Percentiles rank a stretch among this genome's conserved stretches.
Evolutionary conservation across 2,797 vertebrate genomes (phyloP).

Genomic region (Falco concolor): DNA sequence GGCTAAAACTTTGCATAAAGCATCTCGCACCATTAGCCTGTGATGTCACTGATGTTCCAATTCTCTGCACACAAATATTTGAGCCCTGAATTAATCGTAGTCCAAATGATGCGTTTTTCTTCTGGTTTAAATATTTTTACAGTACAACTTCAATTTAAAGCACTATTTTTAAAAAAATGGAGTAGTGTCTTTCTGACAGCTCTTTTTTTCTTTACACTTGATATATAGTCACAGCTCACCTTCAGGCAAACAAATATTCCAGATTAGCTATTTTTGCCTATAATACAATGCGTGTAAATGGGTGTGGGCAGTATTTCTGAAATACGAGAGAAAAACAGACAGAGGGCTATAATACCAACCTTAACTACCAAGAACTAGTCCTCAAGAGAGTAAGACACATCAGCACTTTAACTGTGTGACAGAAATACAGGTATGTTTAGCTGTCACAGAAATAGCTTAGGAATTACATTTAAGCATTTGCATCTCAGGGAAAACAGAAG

Average conservation of each 20-base stretch:
- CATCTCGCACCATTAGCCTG: background rate
- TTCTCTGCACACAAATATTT: background rate
- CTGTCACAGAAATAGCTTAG: background rate
- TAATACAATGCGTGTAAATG: background rate
- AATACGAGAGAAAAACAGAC: background rate
- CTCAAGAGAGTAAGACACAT: background rate
- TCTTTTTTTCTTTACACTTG: background rate
- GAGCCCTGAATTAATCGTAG: background rate
- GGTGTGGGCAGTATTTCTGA: background rate
- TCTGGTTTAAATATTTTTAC: background rate
- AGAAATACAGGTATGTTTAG: background rate
- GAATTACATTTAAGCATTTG: background rate
- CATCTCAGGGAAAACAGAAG: background rate
- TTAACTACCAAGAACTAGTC: background rate
- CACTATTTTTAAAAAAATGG: background rate
- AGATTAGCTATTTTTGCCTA: conserved; percentile 2
- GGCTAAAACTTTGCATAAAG: background rate
- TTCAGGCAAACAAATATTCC: background rate
- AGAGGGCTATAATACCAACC: background rate
- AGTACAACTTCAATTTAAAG: background rate
- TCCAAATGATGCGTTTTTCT: background rate
- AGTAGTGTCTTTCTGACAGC: background rate
- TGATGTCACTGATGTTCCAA: background rate
- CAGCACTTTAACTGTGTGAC: background rate
- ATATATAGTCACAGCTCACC: background rate